These are phyloP conservation scores for Alcedo atthis DNA, from an alignment of 2,797 vertebrate genomes.

Conservation along the genomic window DNA sequence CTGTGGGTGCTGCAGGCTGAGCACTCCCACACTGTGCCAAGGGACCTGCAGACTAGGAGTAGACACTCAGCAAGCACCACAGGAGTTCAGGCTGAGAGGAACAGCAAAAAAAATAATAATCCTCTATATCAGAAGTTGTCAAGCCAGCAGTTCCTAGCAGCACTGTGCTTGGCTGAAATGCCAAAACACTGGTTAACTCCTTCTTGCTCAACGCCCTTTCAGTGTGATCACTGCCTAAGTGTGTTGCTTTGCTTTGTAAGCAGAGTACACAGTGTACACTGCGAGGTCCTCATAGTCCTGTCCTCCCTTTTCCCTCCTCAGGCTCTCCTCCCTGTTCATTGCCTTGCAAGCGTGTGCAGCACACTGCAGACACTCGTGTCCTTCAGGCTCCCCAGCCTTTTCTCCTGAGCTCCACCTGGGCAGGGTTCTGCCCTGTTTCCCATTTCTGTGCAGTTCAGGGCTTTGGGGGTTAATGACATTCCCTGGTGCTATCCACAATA, in stretches of 20 bases:
- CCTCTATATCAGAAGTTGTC: not conserved
- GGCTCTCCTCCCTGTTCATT: not conserved
- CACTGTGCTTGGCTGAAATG: not conserved
- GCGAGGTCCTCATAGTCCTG: not conserved
- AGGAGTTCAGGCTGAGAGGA: not conserved
- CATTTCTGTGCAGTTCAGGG: not conserved
- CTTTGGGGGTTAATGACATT: not conserved
- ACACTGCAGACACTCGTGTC: fast-evolving
- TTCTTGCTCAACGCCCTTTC: not conserved
- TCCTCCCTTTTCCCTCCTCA: not conserved
- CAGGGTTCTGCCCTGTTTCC: not conserved
- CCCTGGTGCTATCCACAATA: not conserved
- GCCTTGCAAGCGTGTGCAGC: not conserved
- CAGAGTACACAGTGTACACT: not conserved
- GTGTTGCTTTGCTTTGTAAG: fast-evolving
- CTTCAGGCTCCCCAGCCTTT: not conserved
- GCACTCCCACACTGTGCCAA: fast-evolving
- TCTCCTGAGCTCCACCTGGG: not conserved
- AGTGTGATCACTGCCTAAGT: fast-evolving
- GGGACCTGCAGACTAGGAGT: fast-evolving
- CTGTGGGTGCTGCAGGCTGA: fast-evolving
- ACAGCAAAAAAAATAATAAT: not conserved
- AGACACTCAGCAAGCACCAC: not conserved
- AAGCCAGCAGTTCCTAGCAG: not conserved
- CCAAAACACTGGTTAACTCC: not conserved